Evolutionary conservation across 1,140 invertebrate genomes (phyloP).

Genomic region (Manduca sexta): DNA sequence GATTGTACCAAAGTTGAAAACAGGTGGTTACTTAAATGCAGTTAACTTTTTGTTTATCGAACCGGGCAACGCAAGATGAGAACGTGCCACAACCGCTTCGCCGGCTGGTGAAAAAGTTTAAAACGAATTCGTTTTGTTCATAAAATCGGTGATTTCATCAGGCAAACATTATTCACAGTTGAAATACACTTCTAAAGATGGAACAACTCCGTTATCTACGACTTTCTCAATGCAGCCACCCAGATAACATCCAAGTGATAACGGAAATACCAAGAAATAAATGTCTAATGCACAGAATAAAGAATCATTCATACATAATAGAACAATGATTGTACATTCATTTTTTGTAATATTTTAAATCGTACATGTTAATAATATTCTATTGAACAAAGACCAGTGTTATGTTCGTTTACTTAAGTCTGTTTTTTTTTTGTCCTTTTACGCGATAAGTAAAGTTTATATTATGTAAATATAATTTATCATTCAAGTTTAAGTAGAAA

Average conservation of each 20-base stretch:
- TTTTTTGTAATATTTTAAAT: neutral
- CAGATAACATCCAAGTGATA: slow-evolving; percentile 38
- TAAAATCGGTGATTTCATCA: neutral
- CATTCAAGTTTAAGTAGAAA: too few species aligned
- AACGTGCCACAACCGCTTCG: slow-evolving; percentile 68
- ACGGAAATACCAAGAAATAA: slow-evolving; percentile 37
- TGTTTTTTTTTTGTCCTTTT: too few species aligned
- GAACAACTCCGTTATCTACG: slow-evolving; percentile 13
- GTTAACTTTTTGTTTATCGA: slow-evolving; percentile 37
- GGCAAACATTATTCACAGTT: neutral
- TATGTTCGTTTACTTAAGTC: too few species aligned
- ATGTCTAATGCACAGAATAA: slow-evolving; percentile 20
- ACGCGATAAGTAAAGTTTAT: too few species aligned
- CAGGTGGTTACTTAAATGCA: slow-evolving; percentile 14
- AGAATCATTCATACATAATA: slow-evolving; percentile 2
- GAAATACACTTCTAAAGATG: too few species aligned
- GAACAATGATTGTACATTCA: slow-evolving; percentile 1
- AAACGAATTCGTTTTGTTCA: slow-evolving; percentile 20
- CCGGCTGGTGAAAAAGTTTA: slow-evolving; percentile 55
- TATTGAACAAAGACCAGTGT: neutral
- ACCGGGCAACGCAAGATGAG: slow-evolving; percentile 48
- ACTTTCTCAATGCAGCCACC: slow-evolving; percentile 25
- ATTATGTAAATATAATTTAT: too few species aligned
- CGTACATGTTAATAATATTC: neutral
- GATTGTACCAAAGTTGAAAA: slow-evolving; percentile 34